phyloP scores from a whole-genome alignment of 2,888 invertebrate species.

The Agapetus fuscipes region DNA sequence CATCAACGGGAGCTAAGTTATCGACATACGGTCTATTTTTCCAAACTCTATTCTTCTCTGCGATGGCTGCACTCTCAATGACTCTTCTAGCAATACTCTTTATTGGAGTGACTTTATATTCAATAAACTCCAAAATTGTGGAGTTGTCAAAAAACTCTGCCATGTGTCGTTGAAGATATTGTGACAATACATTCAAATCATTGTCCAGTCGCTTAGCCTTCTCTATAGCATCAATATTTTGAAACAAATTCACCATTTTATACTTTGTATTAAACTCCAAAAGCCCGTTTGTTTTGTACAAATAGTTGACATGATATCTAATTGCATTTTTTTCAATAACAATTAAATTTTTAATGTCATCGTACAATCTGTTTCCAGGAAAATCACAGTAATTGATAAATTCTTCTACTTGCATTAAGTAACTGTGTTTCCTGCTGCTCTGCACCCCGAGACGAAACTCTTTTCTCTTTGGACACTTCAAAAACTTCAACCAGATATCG shows the following conservation, averaged over 20 bases:
- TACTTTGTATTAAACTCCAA: conserved; percentile 13
- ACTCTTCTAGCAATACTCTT: conserved; percentile 8
- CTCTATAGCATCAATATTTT: not conserved
- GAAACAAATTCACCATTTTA: not conserved
- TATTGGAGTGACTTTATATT: conserved; percentile 9
- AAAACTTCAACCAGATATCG: conserved; percentile 3
- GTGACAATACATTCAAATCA: conserved; percentile 2
- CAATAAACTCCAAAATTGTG: conserved; percentile 8
- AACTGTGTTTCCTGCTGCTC: not conserved
- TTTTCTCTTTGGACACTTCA: conserved; percentile 8
- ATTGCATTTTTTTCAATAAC: conserved; percentile 4
- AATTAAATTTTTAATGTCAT: conserved; percentile 7
- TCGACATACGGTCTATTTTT: conserved; percentile 10
- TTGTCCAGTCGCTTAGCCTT: conserved; percentile 5
- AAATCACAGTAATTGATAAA: conserved; percentile 10
- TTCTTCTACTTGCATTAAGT: conserved; percentile 8
- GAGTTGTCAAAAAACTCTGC: conserved; percentile 7
- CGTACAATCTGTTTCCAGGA: conserved; percentile 10
- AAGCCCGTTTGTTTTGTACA: conserved; percentile 10
- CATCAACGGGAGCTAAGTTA: not conserved
- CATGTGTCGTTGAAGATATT: conserved; percentile 6
- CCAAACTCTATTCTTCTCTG: conserved; percentile 3
- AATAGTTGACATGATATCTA: conserved; percentile 5
- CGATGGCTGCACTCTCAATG: not conserved
- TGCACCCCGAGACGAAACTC: not conserved